Evolutionary conservation across 2,797 vertebrate species (phyloP), one percentile per base, ranked within the genome.

Genomic region (Gymnodraco acuticeps): DNA sequence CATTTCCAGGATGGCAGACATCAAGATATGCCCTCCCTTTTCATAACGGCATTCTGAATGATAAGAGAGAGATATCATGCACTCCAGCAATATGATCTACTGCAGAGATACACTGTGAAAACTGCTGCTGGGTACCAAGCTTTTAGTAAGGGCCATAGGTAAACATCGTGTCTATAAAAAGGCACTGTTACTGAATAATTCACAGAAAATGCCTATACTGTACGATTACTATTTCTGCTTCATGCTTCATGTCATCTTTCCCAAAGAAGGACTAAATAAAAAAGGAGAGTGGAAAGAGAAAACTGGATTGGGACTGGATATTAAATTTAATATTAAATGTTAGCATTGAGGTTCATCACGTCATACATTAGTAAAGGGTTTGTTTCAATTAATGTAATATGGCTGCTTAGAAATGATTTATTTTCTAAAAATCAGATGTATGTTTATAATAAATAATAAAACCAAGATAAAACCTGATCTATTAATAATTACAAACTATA

Each of bases 121-220:
- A 89, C 82, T 84, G 78, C 84, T 50, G 78, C 81, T 88, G 83
- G 87, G 86, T 81, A 89, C 64, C 0, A 77, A 77, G 92, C 92
- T 93, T 93, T 93, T 91, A 92, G 88, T 55, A 50, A 80, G 82
- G 80, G 77, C 88, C 87, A 90, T 91, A 93, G 90, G 91, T 93
- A 92, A 91, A 84, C 78, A 75, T 20, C 70, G 70, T 48, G 62
- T 80, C 88, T 93, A 92, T 92, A 87, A 90, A 91, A 91, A 92
- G 89, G 80, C 20, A 47, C 64, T 58, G 63, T 79, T 68, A 47
- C 73, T 92, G 76, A 94, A 94, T 93, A 86, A 94, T 94, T 93
- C 83, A 95, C 59, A 79, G 64, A 76, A 89, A 90, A 87, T 84
- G 84, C 67, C 87, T 90, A 93, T 88, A 84, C 87, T 81, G 80